phyloP scores from a whole-genome alignment of 2,113 vertebrate genomes.

The Calidris pugnax region DNA sequence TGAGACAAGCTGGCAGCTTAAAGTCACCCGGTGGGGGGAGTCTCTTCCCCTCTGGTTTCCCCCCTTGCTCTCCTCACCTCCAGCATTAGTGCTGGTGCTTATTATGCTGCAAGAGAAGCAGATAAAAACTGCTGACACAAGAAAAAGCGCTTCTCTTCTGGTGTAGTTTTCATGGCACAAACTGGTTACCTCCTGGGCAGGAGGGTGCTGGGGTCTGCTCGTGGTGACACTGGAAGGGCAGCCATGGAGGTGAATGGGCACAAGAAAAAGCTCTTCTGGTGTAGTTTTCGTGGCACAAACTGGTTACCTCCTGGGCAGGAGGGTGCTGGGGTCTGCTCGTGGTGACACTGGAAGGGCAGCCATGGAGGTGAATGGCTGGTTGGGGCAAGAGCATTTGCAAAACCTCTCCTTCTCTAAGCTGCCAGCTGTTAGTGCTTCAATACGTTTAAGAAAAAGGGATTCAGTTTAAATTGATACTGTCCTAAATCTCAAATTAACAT shows the following conservation, averaged over 20 bases:
- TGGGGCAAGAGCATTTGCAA: background rate
- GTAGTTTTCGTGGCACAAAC: background rate
- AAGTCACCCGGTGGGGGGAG: background rate
- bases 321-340: accelerated
- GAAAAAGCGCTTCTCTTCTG: background rate
- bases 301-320: background rate
- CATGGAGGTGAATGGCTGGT: background rate
- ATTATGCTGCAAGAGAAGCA: background rate
- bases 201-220: background rate
- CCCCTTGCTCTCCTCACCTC: background rate
- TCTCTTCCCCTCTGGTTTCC: background rate
- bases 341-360: background rate
- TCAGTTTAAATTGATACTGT: background rate
- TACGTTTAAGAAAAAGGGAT: background rate
- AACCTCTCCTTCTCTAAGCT: background rate
- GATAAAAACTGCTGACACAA: background rate
- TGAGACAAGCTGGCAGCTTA: background rate
- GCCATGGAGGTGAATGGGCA: too few relatives aligned
- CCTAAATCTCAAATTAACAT: background rate
- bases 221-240: background rate
- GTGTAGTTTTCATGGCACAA: background rate
- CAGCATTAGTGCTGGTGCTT: background rate
- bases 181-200: background rate
- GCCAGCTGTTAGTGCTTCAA: background rate
- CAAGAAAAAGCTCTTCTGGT: background rate